Base-by-base conservation (phyloP, 2,113 vertebrate genomes). In the Clinocottus analis region DNA sequence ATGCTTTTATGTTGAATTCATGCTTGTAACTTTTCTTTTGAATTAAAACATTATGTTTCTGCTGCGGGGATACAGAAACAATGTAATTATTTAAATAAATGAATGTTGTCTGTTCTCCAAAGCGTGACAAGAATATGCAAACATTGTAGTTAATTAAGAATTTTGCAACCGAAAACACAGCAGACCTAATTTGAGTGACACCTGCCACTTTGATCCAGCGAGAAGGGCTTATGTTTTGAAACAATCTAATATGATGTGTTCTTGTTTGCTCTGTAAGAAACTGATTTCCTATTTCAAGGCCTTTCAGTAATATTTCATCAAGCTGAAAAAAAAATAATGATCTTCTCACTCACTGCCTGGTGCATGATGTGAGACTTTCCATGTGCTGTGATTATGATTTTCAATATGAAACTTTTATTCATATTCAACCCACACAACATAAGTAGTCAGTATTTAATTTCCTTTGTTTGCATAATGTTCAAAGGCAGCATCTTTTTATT, bases 181-280 rank as follows among this genome's bases (percentile, higher is more conserved):
- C 27, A 29, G 13, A 29, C 56, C 56, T 17, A 27, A 27, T 35
- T 60, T 35, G 17, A 60, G 31, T 60, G 58, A 33, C 33, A 13
- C 31, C 8, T 31, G 17, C 39, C 25, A 65, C 9, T 29, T 63
- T 11, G 47, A 66, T 29, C 41, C 25, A 29, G 10, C 21, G 39
- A 29, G 17, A 49, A 21, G 7, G 19, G 14, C n/a, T 16, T 14
- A 23, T 60, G 35, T 23, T 62, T 16, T 6, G 47, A 51, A 51
- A 67, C 27, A 35, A 68, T 17, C n/a, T n/a, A n/a, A n/a, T n/a
- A n/a, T n/a, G n/a, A n/a, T 47, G 45, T 47, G 45, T 47, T 47
- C 17, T 21, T 49, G 45, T 49, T 49, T 49, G 45, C 45, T 49
- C 45, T 49, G 2, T 49, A 7, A 8, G 23, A 55, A 23, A 55